Evolutionary conservation across 2,888 invertebrate species (phyloP).

Genomic region (Aleiodes alternator): DNA sequence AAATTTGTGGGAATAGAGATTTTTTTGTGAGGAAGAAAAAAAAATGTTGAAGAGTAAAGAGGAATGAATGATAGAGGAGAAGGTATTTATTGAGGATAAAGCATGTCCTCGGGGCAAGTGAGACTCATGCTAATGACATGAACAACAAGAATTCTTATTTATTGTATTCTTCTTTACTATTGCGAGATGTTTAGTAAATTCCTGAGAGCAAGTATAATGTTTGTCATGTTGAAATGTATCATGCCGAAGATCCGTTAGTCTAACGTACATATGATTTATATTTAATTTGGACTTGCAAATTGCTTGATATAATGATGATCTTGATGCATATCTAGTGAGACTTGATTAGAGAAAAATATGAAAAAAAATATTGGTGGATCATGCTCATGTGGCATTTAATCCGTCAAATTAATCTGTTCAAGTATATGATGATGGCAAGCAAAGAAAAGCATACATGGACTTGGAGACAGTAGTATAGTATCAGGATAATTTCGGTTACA

Average conservation of each 20-base stretch:
- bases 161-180: constrained; percentile 14
- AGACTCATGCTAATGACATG: constrained; percentile 23
- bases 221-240: constrained; percentile 19
- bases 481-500: not conserved
- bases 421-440: constrained; percentile 10
- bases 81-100: constrained; percentile 4
- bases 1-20: no score
- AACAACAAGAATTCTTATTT: not conserved
- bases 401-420: constrained; percentile 8
- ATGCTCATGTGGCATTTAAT: constrained; percentile 1
- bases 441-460: not conserved
- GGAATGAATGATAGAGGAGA: no score
- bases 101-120: constrained; percentile 3
- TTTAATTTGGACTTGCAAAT: not conserved
- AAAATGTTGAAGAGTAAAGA: no score
- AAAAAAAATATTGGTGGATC: constrained; percentile 1
- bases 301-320: constrained; percentile 25
- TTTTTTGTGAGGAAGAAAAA: no score
- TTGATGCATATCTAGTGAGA: constrained; percentile 15
- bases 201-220: constrained; percentile 15
- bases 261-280: not conserved
- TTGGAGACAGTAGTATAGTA: no score
- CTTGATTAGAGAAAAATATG: not conserved
- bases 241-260: constrained; percentile 10
- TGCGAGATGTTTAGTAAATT: not conserved